Conservation (phyloP, 2,888 invertebrate genomes). For the Microctonus aethiopoides region DNA sequence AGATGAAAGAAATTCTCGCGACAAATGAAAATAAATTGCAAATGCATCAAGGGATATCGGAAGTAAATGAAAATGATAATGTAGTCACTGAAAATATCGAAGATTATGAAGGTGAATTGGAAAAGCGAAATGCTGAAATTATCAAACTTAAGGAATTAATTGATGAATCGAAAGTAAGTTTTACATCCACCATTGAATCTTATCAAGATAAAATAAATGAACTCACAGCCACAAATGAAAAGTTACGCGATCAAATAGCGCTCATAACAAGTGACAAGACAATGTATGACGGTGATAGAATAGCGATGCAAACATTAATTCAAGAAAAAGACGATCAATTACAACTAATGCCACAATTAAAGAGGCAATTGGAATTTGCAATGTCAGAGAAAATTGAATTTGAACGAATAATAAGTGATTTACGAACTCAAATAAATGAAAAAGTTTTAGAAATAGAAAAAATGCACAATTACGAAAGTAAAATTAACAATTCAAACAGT, state of each 20-base stretch:
- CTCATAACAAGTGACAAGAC: constrained; percentile 28
- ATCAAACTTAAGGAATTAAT: not conserved
- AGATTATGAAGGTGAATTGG: not conserved
- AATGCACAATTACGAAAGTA: constrained; percentile 26
- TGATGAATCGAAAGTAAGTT: not conserved
- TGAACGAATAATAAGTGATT: constrained; percentile 23
- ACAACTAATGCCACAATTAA: constrained; percentile 13
- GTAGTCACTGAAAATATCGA: not conserved
- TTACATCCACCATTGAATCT: not conserved
- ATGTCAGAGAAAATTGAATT: constrained; percentile 16
- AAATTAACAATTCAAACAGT: constrained; percentile 30
- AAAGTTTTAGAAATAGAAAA: constrained; percentile 32
- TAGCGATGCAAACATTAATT: constrained; percentile 20
- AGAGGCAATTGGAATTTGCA: constrained; percentile 13
- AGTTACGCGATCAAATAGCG: constrained; percentile 32
- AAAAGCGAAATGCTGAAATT: constrained; percentile 2
- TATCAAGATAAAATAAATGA: constrained; percentile 26
- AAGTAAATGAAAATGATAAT: not conserved
- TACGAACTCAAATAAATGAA: constrained; percentile 27
- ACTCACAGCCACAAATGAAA: constrained; percentile 34
- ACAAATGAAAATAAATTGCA: not conserved
- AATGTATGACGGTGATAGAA: constrained; percentile 27
- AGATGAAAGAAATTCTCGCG: not conserved
- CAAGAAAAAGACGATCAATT: constrained; percentile 19
- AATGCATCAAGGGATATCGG: not conserved